Evolutionary conservation across 2,113 vertebrate genomes (phyloP).

Genomic region (Rhadina sibilatrix): DNA sequence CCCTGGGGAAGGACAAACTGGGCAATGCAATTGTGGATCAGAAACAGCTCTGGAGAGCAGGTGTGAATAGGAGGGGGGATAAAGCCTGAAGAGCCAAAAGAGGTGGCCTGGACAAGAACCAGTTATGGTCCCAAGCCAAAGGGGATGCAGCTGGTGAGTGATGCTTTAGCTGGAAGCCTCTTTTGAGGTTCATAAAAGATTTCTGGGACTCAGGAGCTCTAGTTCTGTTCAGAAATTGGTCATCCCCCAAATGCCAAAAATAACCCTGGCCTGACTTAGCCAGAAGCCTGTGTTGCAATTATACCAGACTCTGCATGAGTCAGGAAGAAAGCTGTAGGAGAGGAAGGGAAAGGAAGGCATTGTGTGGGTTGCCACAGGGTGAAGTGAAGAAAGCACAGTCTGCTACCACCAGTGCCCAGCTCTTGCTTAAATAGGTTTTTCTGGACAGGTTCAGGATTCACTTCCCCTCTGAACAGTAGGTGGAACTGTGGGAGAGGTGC

Average conservation of each 20-base stretch:
- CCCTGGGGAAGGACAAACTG: not conserved
- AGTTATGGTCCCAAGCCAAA: not conserved
- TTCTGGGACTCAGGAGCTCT: not conserved
- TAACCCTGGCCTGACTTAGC: conserved; percentile 35
- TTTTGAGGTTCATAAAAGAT: not conserved
- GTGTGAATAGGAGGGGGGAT: not conserved
- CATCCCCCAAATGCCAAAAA: not conserved
- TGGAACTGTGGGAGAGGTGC: not conserved
- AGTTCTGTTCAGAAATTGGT: not conserved
- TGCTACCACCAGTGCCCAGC: not conserved
- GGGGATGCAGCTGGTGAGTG: not conserved
- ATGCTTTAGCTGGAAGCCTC: not conserved
- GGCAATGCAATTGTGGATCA: not conserved
- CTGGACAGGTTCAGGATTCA: not conserved
- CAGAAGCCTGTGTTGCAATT: conserved; percentile 19
- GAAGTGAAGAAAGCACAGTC: conserved; percentile 20
- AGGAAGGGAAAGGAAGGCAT: conserved; percentile 3
- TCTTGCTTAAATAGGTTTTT: not conserved
- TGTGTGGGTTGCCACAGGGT: conserved; percentile 1
- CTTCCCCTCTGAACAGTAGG: not conserved
- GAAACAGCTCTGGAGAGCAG: not conserved
- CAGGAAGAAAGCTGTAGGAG: conserved; percentile 37
- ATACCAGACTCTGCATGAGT: conserved; percentile 33
- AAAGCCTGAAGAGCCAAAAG: not conserved
- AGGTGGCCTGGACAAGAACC: not conserved